These are phyloP conservation scores for Alloscopus bannaensis DNA, from an alignment of 2,888 invertebrate genomes.

Conservation along the genomic window DNA sequence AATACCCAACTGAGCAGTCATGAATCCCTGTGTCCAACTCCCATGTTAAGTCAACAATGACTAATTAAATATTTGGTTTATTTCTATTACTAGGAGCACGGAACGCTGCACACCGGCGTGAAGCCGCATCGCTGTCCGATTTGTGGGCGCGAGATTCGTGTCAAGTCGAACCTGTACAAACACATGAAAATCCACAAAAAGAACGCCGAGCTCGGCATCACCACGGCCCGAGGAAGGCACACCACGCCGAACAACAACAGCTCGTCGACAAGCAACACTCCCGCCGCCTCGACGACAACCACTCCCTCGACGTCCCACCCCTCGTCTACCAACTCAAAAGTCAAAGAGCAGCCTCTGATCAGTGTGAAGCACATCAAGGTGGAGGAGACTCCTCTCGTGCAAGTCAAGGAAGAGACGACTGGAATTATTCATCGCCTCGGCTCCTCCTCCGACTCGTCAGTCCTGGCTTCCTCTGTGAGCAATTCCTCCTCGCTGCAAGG, in stretches of 20 bases:
- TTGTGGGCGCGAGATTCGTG: slow-evolving; percentile 70
- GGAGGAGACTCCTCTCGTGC: slow-evolving; percentile 23
- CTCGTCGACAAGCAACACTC: background rate
- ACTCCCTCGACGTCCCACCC: slow-evolving; percentile 22
- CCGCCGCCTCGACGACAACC: background rate
- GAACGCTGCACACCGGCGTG: slow-evolving; percentile 70
- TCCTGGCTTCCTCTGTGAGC: background rate
- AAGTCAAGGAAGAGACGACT: slow-evolving; percentile 38
- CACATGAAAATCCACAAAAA: slow-evolving; percentile 73
- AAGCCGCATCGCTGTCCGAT: slow-evolving; percentile 70
- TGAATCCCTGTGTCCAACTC: too few relatives aligned
- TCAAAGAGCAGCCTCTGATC: background rate
- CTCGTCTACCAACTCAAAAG: background rate
- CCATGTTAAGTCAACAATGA: background rate
- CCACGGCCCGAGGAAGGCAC: slow-evolving; percentile 34
- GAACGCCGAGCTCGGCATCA: slow-evolving; percentile 46
- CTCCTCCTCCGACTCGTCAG: background rate
- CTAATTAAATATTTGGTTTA: slow-evolving; percentile 4
- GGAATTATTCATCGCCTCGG: background rate
- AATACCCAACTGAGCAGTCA: too few relatives aligned
- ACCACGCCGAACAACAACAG: background rate
- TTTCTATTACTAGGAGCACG: slow-evolving; percentile 63
- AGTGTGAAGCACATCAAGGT: slow-evolving; percentile 46
- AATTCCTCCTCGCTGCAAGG: slow-evolving; percentile 42
- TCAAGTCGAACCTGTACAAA: slow-evolving; percentile 72